A percentile compares a stretch with the other conserved stretches of the same genome.
These are phyloP conservation scores for Yasuhikotakia modesta DNA, from an alignment of 2,797 vertebrate species.

Conservation along the genomic window DNA sequence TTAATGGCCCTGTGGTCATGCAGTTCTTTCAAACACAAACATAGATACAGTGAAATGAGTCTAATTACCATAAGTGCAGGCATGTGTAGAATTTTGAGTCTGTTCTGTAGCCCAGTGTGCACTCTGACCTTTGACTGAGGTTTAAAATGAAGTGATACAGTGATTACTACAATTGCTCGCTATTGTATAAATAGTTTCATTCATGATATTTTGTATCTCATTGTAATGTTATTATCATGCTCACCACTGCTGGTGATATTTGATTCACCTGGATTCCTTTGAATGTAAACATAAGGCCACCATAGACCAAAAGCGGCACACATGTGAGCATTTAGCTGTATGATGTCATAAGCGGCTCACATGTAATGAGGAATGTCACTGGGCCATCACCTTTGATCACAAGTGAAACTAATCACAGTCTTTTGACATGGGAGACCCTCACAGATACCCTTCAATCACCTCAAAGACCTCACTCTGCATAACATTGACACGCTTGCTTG, in stretches of 20 bases:
- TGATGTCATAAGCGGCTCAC: constrained; percentile 49
- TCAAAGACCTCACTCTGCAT: neutral
- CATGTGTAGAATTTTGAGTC: constrained; percentile 74
- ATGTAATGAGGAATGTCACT: constrained; percentile 38
- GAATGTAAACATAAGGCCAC: constrained; percentile 55
- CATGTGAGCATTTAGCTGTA: constrained; percentile 11
- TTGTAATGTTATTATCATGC: constrained; percentile 66
- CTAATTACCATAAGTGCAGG: constrained; percentile 79
- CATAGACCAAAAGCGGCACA: constrained; percentile 14
- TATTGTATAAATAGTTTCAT: constrained; percentile 66
- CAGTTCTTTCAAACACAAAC: constrained; percentile 73
- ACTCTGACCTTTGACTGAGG: constrained; percentile 71
- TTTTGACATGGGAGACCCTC: constrained; percentile 28
- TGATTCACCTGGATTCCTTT: constrained; percentile 71
- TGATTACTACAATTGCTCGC: constrained; percentile 70
- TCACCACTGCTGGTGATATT: constrained; percentile 67
- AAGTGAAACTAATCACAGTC: constrained; percentile 35
- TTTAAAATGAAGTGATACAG: constrained; percentile 74
- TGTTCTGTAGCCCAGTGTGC: constrained; percentile 67
- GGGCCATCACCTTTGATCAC: constrained; percentile 40
- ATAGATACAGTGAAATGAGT: constrained; percentile 66
- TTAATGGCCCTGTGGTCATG: constrained; percentile 62
- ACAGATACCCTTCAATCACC: constrained; percentile 24
- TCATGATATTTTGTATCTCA: constrained; percentile 63
- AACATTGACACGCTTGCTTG: neutral